These are phyloP conservation scores for Chloroclystis v-ata DNA, from an alignment of 2,888 invertebrate species.

Conservation along the genomic window DNA sequence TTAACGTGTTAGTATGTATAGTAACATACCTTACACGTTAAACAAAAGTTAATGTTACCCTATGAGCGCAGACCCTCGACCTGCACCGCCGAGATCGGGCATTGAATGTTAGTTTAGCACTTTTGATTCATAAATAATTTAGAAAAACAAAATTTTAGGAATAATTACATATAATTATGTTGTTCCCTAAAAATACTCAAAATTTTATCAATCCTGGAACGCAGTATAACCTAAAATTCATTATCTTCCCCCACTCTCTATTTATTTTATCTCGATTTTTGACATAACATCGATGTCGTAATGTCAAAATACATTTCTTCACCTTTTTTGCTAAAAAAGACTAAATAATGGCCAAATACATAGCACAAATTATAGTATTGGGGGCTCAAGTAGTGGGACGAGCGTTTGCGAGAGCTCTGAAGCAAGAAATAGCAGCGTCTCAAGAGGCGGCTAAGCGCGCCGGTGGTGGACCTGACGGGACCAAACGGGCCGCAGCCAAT, in stretches of 20 bases:
- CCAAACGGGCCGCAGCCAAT: slow-evolving; percentile 86
- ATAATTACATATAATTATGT: too few species aligned
- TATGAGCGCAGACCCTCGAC: too few species aligned
- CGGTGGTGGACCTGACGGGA: slow-evolving; percentile 84
- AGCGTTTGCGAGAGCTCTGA: slow-evolving; percentile 93
- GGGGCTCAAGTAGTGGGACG: slow-evolving; percentile 94
- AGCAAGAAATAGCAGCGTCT: slow-evolving; percentile 91
- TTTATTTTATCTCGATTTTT: slow-evolving; percentile 5
- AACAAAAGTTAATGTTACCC: too few species aligned
- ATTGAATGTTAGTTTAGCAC: too few species aligned
- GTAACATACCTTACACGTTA: too few species aligned
- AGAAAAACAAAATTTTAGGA: too few species aligned
- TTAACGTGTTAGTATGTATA: too few species aligned
- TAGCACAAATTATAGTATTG: slow-evolving; percentile 92
- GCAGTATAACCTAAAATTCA: slow-evolving; percentile 25
- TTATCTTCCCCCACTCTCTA: not conserved
- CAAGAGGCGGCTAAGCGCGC: slow-evolving; percentile 90
- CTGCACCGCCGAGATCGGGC: too few species aligned
- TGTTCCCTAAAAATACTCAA: too few species aligned
- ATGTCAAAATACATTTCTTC: slow-evolving; percentile 25
- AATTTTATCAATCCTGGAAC: too few species aligned
- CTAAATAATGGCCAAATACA: slow-evolving; percentile 89
- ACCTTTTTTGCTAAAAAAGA: slow-evolving; percentile 17
- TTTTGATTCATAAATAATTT: too few species aligned
- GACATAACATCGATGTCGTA: slow-evolving; percentile 32